Conservation (phyloP, 53 echinoderm and acorn worm genomes). For the Luidia sarsii region DNA sequence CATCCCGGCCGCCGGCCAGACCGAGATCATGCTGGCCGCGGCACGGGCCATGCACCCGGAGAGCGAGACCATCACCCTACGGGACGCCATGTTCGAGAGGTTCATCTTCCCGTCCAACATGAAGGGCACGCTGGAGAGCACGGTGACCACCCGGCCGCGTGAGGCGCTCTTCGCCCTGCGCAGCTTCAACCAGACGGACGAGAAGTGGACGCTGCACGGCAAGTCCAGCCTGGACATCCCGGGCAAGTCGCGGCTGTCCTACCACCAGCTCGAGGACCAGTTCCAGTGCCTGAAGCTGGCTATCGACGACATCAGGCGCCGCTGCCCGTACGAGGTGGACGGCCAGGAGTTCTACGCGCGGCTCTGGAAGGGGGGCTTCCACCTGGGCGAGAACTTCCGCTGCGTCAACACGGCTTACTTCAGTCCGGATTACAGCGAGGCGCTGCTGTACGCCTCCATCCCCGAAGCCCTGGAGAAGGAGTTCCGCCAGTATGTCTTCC, state of each 20-base stretch:
- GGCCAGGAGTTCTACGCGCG: conserved; percentile 85
- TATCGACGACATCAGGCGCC: conserved; percentile 85
- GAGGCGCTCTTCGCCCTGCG: conserved; percentile 84
- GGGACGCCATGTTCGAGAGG: conserved; percentile 85
- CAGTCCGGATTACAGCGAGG: conserved; percentile 90
- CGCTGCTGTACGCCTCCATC: conserved; percentile 79
- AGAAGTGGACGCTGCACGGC: conserved; percentile 81
- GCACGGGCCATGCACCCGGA: conserved; percentile 61
- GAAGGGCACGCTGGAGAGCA: conserved; percentile 79
- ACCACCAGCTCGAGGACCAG: conserved; percentile 74
- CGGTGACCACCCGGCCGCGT: conserved; percentile 67
- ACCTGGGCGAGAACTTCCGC: conserved; percentile 85
- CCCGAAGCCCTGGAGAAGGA: conserved; percentile 83
- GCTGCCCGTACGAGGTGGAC: conserved; percentile 85
- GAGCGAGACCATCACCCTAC: conserved; percentile 63
- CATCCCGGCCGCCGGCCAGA: conserved; percentile 90
- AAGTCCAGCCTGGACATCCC: conserved; percentile 80
- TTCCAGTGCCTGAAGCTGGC: conserved; percentile 79
- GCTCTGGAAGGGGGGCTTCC: conserved; percentile 91
- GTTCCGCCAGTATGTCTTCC: conserved; percentile 82
- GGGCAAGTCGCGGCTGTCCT: conserved; percentile 64
- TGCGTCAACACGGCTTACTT: conserved; percentile 91
- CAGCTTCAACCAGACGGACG: conserved; percentile 77
- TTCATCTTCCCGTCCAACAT: conserved; percentile 84
- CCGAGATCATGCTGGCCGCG: conserved; percentile 86